Percentiles rank a stretch among this genome's conserved stretches.
Evolutionary conservation across 2,113 vertebrate genomes (phyloP).

Genomic region (Spermophilus dauricus): DNA sequence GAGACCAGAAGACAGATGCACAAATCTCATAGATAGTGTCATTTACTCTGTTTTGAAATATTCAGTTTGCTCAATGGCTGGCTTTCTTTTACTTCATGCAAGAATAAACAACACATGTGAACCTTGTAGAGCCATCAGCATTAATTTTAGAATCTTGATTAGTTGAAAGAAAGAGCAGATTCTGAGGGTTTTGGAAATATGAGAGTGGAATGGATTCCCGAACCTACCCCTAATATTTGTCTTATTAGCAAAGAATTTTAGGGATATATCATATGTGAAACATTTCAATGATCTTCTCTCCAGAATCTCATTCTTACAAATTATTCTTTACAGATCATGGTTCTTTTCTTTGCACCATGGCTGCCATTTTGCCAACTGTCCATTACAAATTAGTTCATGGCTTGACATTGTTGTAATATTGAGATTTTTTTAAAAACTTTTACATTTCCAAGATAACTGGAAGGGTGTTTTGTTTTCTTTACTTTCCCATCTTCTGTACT

Average conservation of each 20-base stretch:
- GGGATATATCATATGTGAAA: not conserved
- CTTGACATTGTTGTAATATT: not conserved
- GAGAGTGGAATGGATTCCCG: not conserved
- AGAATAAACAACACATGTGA: not conserved
- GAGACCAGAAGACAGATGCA: not conserved
- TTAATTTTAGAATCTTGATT: constrained; percentile 81
- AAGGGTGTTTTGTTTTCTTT: constrained; percentile 9
- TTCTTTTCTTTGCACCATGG: not conserved
- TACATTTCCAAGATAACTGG: not conserved
- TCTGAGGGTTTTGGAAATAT: constrained; percentile 55
- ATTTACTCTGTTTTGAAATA: not conserved
- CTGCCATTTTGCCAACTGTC: not conserved
- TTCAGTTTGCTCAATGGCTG: not conserved
- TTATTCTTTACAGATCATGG: not conserved
- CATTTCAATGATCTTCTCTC: not conserved
- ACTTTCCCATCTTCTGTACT: not conserved
- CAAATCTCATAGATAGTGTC: not conserved
- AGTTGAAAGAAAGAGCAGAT: constrained; percentile 41
- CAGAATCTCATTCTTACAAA: not conserved
- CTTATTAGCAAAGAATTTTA: not conserved
- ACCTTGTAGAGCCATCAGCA: not conserved
- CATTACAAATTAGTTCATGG: not conserved
- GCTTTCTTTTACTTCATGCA: not conserved
- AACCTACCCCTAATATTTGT: not conserved
- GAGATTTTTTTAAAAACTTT: not conserved